phyloP scores from a whole-genome alignment of 2,113 vertebrate species.

The Proterorhinus semilunaris region DNA sequence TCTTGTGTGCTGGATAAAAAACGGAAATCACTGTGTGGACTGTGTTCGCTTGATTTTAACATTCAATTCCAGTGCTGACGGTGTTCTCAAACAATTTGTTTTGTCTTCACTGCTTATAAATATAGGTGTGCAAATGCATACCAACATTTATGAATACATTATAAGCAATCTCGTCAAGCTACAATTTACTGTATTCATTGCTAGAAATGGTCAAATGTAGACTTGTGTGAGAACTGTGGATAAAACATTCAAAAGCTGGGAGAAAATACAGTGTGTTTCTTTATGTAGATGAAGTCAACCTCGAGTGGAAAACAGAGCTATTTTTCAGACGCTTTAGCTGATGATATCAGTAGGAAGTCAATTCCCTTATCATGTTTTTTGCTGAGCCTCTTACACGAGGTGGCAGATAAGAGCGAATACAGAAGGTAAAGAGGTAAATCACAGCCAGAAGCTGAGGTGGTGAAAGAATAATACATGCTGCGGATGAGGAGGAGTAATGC shows the following conservation, averaged over 20 bases:
- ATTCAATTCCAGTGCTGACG: too few relatives aligned
- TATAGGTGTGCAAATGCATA: too few relatives aligned
- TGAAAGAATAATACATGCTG: constrained; percentile 11
- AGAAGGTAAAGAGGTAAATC: constrained; percentile 31
- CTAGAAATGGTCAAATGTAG: too few relatives aligned
- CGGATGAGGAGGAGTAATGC: constrained; percentile 14
- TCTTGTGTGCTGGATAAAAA: too few relatives aligned
- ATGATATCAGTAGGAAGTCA: constrained; percentile 9
- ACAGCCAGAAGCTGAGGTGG: constrained; percentile 10
- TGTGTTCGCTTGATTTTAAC: too few relatives aligned
- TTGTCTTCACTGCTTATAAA: too few relatives aligned
- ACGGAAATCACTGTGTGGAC: too few relatives aligned
- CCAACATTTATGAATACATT: too few relatives aligned
- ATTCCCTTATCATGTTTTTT: constrained; percentile 24
- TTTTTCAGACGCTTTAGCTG: neutral
- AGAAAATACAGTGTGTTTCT: constrained; percentile 7
- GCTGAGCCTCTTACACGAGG: constrained; percentile 3
- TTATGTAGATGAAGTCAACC: neutral
- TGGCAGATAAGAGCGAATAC: constrained; percentile 21
- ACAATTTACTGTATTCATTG: too few relatives aligned
- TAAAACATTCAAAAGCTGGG: neutral
- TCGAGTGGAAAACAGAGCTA: neutral
- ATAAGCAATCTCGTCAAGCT: too few relatives aligned
- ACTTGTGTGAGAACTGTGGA: too few relatives aligned
- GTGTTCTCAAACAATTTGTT: too few relatives aligned